These are phyloP conservation scores for Lepidochrysops patricia DNA, from an alignment of 2,888 invertebrate species.

Conservation along the genomic window DNA sequence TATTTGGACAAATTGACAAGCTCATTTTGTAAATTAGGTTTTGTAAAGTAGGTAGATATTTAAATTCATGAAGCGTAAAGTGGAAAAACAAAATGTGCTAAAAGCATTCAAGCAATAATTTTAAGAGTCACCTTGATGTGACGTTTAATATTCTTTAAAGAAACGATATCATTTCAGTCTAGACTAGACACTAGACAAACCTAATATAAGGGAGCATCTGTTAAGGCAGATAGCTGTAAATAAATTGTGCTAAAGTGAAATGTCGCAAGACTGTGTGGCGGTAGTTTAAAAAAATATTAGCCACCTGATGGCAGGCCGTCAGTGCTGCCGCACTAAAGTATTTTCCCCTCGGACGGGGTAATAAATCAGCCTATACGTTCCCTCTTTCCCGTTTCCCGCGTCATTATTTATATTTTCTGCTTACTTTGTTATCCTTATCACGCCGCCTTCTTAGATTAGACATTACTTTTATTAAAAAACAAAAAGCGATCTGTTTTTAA, in stretches of 20 bases:
- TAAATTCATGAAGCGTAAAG: too few relatives aligned
- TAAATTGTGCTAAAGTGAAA: constrained; percentile 4
- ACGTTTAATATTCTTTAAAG: neutral
- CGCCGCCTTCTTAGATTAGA: constrained; percentile 7
- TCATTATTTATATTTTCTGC: constrained; percentile 15
- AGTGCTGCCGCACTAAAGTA: constrained; percentile 1
- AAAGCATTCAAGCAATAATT: neutral
- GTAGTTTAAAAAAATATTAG: constrained; percentile 6
- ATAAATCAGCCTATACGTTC: constrained; percentile 13
- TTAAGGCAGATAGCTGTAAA: neutral
- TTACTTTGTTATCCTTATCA: constrained; percentile 15
- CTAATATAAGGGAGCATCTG: constrained; percentile 7
- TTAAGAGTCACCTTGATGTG: neutral
- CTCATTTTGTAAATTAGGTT: too few relatives aligned
- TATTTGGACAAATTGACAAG: too few relatives aligned
- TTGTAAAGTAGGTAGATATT: too few relatives aligned
- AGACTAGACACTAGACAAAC: constrained; percentile 8
- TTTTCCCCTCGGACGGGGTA: constrained; percentile 3
- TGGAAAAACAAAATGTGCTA: too few relatives aligned
- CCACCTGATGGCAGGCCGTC: constrained; percentile 5
- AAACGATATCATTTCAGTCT: neutral
- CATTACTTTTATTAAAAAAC: constrained; percentile 11
- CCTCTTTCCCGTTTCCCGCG: constrained; percentile 10
- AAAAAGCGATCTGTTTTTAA: neutral
- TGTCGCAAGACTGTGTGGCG: neutral